Base-by-base conservation (phyloP, 2,888 invertebrate species). In the Polymixis lichenea region DNA sequence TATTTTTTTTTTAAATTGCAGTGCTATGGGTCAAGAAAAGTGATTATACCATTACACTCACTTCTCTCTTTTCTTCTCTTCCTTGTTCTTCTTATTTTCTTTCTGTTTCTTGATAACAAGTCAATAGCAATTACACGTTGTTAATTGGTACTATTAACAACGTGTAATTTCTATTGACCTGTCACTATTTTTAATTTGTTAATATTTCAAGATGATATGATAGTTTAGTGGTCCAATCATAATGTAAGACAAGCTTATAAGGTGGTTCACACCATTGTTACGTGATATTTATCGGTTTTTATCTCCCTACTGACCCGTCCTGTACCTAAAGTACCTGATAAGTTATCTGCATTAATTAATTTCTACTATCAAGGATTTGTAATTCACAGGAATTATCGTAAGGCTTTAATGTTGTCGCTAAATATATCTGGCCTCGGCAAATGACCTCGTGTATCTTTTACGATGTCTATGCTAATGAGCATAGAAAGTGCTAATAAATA, bases 281-380 rank as follows among this genome's bases (percentile, higher is more conserved):
- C 71, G 71, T 80, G 80, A 83, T 77, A 58, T 60, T 25, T 15
- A 67, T 9, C 2, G 22, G 43, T 51, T 22, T 6, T 56, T 32
- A 79, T 69, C 55, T 51, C 46, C 51, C 13, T 22, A 61, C 61
- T 73, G 51, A 69, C 38, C 81, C 55, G 78, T 83, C 49, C 68
- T 53, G 65, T 64, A 79, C 51, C 32, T 46, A 56, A 28, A 46
- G 17, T 49, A 6, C 22, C 15, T 25, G 81, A 83, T 83, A 61
- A 85, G 85, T 76, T 83, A 76, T 6, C 22, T 6, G 49, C 56
- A 68, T 77, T 76, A 81, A 65, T 56, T 72, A 73, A 58, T 81
- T 25, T 53, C 38, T 56, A 56, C 56, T 82, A 81, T 85, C 72
- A 60, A 56, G 58, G 28, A 83, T 83, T 82, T 80, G 55, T 62